A percentile compares a stretch with the other conserved stretches of the same genome.
These are phyloP conservation scores for Psilopsiagon aurifrons DNA, from an alignment of 2,113 vertebrate species.

Conservation along the genomic window DNA sequence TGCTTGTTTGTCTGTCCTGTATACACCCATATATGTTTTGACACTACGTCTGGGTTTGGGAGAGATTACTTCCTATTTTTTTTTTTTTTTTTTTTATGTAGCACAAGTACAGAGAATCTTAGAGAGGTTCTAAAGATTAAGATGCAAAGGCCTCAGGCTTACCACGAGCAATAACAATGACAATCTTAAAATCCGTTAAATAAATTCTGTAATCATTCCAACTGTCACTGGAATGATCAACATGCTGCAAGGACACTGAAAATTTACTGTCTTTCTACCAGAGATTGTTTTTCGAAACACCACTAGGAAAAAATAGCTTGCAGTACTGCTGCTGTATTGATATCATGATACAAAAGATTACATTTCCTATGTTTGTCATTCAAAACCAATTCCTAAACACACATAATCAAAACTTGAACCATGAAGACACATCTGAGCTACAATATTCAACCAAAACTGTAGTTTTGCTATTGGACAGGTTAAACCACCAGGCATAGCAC, in stretches of 20 bases:
- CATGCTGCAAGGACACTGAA: neutral
- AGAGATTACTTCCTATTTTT: neutral
- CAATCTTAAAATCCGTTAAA: neutral
- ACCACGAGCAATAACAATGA: neutral
- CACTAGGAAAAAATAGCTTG: neutral
- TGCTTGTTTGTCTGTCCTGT: neutral
- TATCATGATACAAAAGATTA: neutral
- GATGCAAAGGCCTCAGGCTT: neutral
- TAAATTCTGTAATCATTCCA: neutral
- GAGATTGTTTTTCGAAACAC: neutral
- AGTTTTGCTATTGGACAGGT: neutral
- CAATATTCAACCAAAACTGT: neutral
- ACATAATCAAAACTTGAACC: neutral
- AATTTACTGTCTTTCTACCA: neutral
- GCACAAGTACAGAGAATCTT: neutral
- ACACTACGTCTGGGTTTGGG: neutral
- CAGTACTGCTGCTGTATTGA: neutral
- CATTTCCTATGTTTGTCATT: neutral
- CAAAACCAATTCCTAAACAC: neutral
- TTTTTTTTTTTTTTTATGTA: neutral
- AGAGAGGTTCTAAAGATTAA: neutral
- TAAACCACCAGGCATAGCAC: neutral
- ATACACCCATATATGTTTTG: neutral
- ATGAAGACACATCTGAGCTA: neutral
- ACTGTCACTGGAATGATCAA: neutral